Evolutionary conservation across 2,888 invertebrate genomes (phyloP), one percentile per base, ranked within the genome.

Genomic region (Pyrgus malvae): DNA sequence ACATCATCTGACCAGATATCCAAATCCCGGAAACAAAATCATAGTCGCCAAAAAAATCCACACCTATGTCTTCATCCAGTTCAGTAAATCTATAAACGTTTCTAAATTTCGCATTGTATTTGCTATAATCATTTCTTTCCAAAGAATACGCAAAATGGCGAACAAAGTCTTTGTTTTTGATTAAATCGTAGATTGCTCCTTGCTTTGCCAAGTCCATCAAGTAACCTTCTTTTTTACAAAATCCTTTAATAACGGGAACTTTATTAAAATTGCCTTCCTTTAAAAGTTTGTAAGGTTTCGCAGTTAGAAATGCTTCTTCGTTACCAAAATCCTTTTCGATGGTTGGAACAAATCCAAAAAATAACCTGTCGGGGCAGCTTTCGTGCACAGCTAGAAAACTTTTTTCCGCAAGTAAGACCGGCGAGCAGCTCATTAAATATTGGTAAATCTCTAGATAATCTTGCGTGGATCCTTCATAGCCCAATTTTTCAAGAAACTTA

Each of bases 31-130:
- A 66, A 21, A 61, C 58, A 48, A 80, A 76, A 59, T 74, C 72
- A 19, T 75, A 63, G 63, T 81, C 78, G 21, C 72, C 67, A 45
- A 78, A 73, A 50, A 78, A 83, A 37, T 80, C 73, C 11, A 74
- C 58, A 7, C 66, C 58, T 31, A 68, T 62, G 41, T 74, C 69
- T 7, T 56, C 45, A 1, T 68, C 63, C 66, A 27, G 60, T 56
- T 1, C 5, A 35, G 53, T 33, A 19, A 55, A 49, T 56, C 56
- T 49, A 37, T 74, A 74, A 35, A 57, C 58, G 1, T 58, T 37
- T 40, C 21, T n/a, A 31, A 73, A 55, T 56, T 62, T 61, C 7
- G 48, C 38, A 12, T 71, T 62, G 48, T 64, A 65, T 41, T 38
- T 55, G 23, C 58, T 50, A 44, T 48, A 48, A 29, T 72, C 70